These are phyloP conservation scores for Podarcis raffonei DNA, from an alignment of 2,113 vertebrate genomes.

Conservation along the genomic window DNA sequence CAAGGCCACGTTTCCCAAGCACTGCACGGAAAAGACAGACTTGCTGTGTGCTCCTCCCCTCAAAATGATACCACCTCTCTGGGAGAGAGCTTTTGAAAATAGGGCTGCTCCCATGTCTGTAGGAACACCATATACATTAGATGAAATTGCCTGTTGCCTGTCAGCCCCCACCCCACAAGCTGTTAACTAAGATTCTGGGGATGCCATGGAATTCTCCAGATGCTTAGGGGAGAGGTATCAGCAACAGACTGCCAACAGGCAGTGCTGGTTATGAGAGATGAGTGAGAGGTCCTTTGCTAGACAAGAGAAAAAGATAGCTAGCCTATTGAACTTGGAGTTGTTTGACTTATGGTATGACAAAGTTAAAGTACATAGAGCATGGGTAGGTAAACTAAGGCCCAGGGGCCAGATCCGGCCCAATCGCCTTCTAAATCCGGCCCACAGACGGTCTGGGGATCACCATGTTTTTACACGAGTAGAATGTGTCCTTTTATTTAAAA, in stretches of 20 bases:
- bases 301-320: not conserved
- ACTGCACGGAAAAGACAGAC: slow-evolving; percentile 30
- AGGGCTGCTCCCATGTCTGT: not conserved
- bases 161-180: not conserved
- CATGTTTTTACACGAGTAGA: too few species aligned
- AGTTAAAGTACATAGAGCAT: too few species aligned
- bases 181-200: not conserved
- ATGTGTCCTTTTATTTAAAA: too few species aligned
- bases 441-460: too few species aligned
- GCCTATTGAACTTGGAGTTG: too few species aligned
- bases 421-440: too few species aligned
- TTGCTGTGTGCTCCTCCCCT: too few species aligned
- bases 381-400: too few species aligned
- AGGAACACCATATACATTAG: not conserved
- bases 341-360: too few species aligned
- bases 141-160: too few species aligned
- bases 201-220: not conserved
- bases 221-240: not conserved
- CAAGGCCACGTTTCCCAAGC: slow-evolving; percentile 37
- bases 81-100: slow-evolving; percentile 54
- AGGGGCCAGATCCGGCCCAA: too few species aligned
- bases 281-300: not conserved
- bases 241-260: not conserved
- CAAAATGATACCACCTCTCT: slow-evolving; percentile 9
- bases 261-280: not conserved